Base-by-base conservation (phyloP, 2,797 vertebrate species). In the Gymnothorax javanicus region DNA sequence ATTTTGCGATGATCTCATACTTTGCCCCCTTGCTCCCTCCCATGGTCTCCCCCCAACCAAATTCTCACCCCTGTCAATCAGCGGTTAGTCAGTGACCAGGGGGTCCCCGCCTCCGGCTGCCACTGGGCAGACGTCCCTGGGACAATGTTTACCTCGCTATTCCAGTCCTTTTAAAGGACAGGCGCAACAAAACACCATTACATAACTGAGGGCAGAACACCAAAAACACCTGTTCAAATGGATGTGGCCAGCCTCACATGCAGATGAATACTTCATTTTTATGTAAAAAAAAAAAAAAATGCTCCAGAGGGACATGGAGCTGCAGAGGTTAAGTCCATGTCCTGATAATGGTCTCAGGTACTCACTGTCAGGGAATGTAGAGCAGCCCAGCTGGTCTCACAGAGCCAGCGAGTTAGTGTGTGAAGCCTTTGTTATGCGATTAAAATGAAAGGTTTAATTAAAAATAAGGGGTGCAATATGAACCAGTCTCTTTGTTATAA, bases 1-100 rank as follows among this genome's bases (percentile, higher is more conserved):
- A 81, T 81, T 77, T 77, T 52, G 73, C 12, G 43, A 77, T 77
- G 73, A 77, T 15, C 73, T 77, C 73, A 77, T 77, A 50, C 73
- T 43, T 77, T 43, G 15, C 33, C 73, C 73, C 43, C 33, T 77
- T n/a, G 82, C 60, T 57, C 52, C 81, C 77, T 43, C 27, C n/a
- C 69, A 69, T 77, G 52, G 9, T 13, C 50, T 27, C 13, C 25
- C 77, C 8, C 9, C 77, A 62, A 17, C 73, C 43, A 64, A 7
- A 27, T 62, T 54, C 52, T 62, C 2, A 64, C 27, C 85, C 85
- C 13, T 9, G 33, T 77, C 50, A 25, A 3, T 81, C 75, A 86
- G 58, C 17, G 60, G 73, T 56, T 20, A 56, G 73, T 5, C 20
- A 4, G 73, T 17, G 13, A 17, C 12, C 20, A 43, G 73, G 73